A percentile compares a stretch with the other conserved stretches of the same genome.
phyloP scores from a whole-genome alignment of 2,888 invertebrate genomes.

The Drosophila antonietae region DNA sequence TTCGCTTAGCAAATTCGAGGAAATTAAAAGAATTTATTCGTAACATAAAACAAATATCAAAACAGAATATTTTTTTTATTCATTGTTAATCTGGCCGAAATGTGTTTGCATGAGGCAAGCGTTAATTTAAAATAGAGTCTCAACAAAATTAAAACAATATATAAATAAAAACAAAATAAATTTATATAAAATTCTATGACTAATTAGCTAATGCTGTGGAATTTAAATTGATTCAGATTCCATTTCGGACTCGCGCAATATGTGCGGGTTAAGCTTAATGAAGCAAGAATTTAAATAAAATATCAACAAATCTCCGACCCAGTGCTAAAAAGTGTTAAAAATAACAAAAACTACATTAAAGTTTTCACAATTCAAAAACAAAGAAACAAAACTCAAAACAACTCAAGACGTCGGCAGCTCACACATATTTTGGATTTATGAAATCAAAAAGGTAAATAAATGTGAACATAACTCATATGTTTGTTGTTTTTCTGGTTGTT shows the following conservation, averaged over 20 bases:
- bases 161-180: conserved; percentile 5
- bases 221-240: conserved; percentile 58
- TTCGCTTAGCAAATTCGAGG: conserved; percentile 49
- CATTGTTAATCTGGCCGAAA: conserved; percentile 60
- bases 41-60: conserved; percentile 40
- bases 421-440: conserved; percentile 69
- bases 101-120: conserved; percentile 71
- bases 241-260: conserved; percentile 12
- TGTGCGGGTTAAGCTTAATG: conserved; percentile 37
- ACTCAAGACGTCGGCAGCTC: conserved; percentile 18
- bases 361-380: conserved; percentile 13
- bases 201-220: conserved; percentile 66
- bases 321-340: conserved; percentile 38
- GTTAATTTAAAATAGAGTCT: conserved; percentile 59
- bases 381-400: conserved; percentile 16
- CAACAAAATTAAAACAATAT: conserved; percentile 1
- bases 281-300: conserved; percentile 50
- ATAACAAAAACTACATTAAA: conserved; percentile 15
- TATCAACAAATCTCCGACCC: conserved; percentile 49
- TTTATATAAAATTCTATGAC: conserved; percentile 53
- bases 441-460: conserved; percentile 71
- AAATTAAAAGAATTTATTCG: conserved; percentile 49
- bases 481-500: conserved; percentile 11
- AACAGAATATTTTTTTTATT: conserved; percentile 54
- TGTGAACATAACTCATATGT: conserved; percentile 20